Evolutionary conservation across 2,797 vertebrate species (phyloP).

Genomic region (Molothrus aeneus): DNA sequence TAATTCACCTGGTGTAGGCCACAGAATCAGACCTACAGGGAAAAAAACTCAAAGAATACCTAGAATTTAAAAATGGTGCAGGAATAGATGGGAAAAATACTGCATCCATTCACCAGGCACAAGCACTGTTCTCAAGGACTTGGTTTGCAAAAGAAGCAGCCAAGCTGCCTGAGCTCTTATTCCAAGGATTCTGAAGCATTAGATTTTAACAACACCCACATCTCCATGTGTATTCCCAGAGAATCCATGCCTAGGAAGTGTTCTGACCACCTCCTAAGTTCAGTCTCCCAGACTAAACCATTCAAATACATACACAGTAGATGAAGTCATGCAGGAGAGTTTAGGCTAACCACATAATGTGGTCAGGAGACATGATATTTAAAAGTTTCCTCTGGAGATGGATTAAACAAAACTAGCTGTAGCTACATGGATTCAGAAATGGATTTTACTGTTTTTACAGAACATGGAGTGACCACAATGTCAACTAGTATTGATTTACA

Average conservation of each 20-base stretch:
- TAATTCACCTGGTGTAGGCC: neutral
- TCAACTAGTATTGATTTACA: neutral
- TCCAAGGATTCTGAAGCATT: neutral
- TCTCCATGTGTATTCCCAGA: neutral
- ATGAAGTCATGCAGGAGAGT: neutral
- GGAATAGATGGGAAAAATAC: neutral
- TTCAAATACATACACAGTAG: neutral
- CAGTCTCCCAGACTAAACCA: constrained; percentile 15
- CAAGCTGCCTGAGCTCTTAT: neutral
- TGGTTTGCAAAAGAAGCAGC: neutral
- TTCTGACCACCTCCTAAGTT: neutral
- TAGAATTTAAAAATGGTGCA: neutral
- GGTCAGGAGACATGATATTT: neutral
- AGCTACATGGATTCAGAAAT: neutral
- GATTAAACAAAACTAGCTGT: constrained; percentile 28
- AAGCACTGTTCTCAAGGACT: neutral
- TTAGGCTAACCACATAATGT: neutral
- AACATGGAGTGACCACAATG: constrained; percentile 1
- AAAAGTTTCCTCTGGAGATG: neutral
- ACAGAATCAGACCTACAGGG: neutral
- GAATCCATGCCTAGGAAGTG: neutral
- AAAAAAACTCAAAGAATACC: neutral
- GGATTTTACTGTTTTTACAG: neutral
- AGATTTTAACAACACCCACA: neutral
- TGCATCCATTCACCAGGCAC: neutral